Percentiles rank a stretch among this genome's conserved stretches.
These are phyloP conservation scores for Temnopleurus reevesii DNA, from an alignment of 53 echinoderm and acorn worm species.

Conservation along the genomic window DNA sequence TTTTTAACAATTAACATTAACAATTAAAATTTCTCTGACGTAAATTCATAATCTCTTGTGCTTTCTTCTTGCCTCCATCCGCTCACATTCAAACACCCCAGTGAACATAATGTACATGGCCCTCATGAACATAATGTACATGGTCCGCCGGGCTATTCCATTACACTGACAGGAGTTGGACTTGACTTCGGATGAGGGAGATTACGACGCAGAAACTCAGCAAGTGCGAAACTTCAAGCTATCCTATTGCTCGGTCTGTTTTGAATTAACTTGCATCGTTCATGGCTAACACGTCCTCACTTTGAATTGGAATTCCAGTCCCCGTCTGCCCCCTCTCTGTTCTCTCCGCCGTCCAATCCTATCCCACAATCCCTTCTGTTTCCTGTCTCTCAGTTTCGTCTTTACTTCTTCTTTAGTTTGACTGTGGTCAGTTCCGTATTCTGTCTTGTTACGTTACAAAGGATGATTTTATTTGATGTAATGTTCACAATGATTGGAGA, in stretches of 20 bases:
- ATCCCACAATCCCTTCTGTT: background rate
- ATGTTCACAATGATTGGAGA: too few relatives aligned
- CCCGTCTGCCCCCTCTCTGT: background rate
- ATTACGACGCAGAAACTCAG: constrained; percentile 89
- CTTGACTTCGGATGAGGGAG: constrained; percentile 96
- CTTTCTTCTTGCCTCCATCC: constrained; percentile 34
- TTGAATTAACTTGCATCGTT: constrained; percentile 58
- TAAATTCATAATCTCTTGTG: constrained; percentile 14
- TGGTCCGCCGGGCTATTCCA: constrained; percentile 28
- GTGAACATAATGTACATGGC: constrained; percentile 32
- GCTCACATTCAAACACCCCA: background rate
- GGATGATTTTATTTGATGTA: too few relatives aligned
- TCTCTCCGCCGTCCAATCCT: background rate
- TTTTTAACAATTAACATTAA: too few relatives aligned
- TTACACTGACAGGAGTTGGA: constrained; percentile 76
- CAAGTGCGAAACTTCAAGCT: constrained; percentile 78
- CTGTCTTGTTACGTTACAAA: too few relatives aligned
- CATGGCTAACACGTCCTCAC: constrained; percentile 37
- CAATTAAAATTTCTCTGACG: too few relatives aligned
- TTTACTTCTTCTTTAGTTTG: background rate
- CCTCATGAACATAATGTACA: constrained; percentile 32
- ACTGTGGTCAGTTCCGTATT: too few relatives aligned
- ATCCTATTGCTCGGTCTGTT: constrained; percentile 96
- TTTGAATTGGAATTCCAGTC: constrained; percentile 8
- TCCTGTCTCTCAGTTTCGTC: background rate